A percentile compares a stretch with the other conserved stretches of the same genome.
Evolutionary conservation across 2,797 vertebrate genomes (phyloP).

Genomic region (Odontamblyopus rebecca): DNA sequence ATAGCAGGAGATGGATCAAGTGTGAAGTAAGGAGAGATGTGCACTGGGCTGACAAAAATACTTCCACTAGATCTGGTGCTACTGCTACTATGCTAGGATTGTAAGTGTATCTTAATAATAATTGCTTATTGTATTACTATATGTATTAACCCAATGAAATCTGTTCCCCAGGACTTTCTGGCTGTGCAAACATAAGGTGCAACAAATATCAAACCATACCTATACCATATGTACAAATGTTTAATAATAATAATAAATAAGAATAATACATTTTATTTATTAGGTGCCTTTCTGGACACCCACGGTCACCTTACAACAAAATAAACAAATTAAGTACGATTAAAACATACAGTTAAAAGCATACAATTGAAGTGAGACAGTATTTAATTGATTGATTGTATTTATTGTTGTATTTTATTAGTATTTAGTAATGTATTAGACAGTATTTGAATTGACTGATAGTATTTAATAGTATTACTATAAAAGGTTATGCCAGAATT

Average conservation of each 20-base stretch:
- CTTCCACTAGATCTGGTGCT: slow-evolving; percentile 5
- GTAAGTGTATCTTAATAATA: not conserved
- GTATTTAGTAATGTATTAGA: no score
- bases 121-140: not conserved
- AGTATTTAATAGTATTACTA: not conserved
- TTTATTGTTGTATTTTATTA: no score
- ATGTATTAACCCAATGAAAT: not conserved
- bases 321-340: no score
- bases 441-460: no score
- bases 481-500: not conserved
- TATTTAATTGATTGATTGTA: no score
- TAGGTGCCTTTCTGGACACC: no score
- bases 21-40: slow-evolving; percentile 11
- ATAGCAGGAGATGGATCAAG: slow-evolving; percentile 51
- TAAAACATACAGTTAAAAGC: no score
- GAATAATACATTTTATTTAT: no score
- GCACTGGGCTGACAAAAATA: slow-evolving; percentile 12
- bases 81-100: not conserved
- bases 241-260: not conserved
- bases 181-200: not conserved
- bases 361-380: no score
- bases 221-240: no score
- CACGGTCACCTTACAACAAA: no score
- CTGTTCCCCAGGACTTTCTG: no score
- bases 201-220: not conserved